Conservation (phyloP, 2,797 vertebrate genomes). For the Lophius americanus region DNA sequence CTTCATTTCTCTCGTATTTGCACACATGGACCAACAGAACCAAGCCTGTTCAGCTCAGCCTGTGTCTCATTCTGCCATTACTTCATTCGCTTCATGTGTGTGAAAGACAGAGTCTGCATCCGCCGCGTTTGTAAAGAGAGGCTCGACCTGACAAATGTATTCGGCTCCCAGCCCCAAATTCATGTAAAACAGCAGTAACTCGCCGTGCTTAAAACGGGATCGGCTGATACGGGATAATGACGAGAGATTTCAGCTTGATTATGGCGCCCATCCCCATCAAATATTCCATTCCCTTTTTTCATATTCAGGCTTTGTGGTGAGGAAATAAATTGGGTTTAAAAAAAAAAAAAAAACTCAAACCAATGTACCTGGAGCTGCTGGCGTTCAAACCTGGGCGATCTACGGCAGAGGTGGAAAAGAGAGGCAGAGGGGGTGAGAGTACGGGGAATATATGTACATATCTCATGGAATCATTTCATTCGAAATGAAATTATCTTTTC, state of each 20-base stretch:
- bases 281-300: conserved; percentile 71
- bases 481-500: too few relatives aligned
- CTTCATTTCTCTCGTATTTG: not conserved
- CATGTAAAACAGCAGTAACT: conserved; percentile 79
- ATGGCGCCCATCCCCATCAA: conserved; percentile 76
- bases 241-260: conserved; percentile 78
- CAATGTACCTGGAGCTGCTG: conserved; percentile 47
- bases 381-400: conserved; percentile 25
- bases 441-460: conserved; percentile 27
- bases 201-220: conserved; percentile 73
- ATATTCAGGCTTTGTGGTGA: conserved; percentile 26
- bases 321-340: conserved; percentile 14
- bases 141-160: conserved; percentile 76
- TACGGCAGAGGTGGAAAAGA: conserved; percentile 21
- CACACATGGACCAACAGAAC: conserved; percentile 4
- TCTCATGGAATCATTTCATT: too few relatives aligned
- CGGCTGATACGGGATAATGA: conserved; percentile 80
- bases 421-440: conserved; percentile 7
- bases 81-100: conserved; percentile 20
- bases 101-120: conserved; percentile 26
- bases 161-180: conserved; percentile 73
- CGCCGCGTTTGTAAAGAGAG: conserved; percentile 56
- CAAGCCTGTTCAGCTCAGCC: conserved; percentile 34
- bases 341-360: conserved; percentile 26
- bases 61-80: conserved; percentile 48